Evolutionary conservation across 2,113 vertebrate genomes (phyloP).

Genomic region (Scortum barcoo): DNA sequence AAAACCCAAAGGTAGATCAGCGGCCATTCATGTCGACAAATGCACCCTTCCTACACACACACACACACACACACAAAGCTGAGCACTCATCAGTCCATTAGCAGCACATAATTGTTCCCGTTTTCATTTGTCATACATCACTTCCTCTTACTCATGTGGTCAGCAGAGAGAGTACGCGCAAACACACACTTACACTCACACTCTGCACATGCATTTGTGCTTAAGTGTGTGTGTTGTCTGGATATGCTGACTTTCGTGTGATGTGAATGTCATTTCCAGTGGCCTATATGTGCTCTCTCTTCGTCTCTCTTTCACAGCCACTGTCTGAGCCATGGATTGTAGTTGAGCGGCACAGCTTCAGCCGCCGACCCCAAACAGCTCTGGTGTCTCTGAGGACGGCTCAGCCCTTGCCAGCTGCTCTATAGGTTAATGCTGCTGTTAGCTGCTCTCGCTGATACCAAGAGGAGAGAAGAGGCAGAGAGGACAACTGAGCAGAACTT

Average conservation of each 20-base stretch:
- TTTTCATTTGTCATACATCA: conserved; percentile 60
- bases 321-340: neutral
- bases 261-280: neutral
- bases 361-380: neutral
- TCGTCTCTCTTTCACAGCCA: neutral
- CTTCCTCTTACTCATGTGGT: conserved; percentile 27
- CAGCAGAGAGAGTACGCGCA: neutral
- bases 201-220: neutral
- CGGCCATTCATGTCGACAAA: neutral
- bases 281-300: too few species aligned
- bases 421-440: neutral
- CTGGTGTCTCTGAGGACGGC: neutral
- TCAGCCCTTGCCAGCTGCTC: neutral
- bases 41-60: neutral
- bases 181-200: neutral
- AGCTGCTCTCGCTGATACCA: neutral
- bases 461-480: neutral
- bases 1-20: conserved; percentile 24
- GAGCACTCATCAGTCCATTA: conserved; percentile 50
- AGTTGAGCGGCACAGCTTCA: neutral
- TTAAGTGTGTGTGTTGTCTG: neutral
- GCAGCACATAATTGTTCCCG: conserved; percentile 40
- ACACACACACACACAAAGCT: conserved; percentile 1
- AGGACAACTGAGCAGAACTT: conserved; percentile 6
- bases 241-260: conserved; percentile 17